Percentiles rank a stretch among this genome's conserved stretches.
phyloP scores from a whole-genome alignment of 2,888 invertebrate genomes.

The Acleris cristana region DNA sequence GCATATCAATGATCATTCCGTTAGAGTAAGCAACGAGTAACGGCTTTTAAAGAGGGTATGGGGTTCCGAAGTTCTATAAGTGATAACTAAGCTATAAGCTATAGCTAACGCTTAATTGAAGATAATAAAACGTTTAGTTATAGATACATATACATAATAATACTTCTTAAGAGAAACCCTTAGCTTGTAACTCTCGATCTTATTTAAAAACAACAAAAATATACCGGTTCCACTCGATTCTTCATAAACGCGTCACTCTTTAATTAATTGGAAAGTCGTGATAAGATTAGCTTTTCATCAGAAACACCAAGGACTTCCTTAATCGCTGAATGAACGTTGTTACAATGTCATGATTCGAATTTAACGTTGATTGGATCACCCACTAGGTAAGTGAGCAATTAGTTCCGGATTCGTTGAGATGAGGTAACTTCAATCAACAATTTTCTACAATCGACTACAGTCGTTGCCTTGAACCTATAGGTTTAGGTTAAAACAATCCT shows the following conservation, averaged over 20 bases:
- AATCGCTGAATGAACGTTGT: slow-evolving; percentile 24
- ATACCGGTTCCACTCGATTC: no score
- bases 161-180: no score
- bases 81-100: no score
- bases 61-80: no score
- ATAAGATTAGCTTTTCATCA: slow-evolving; percentile 11
- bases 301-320: slow-evolving; percentile 26
- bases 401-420: slow-evolving; percentile 30
- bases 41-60: not conserved
- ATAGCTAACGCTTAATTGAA: no score
- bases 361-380: slow-evolving; percentile 24
- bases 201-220: no score
- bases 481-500: no score
- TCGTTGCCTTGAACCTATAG: no score
- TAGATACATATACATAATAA: no score
- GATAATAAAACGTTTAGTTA: no score
- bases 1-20: slow-evolving; percentile 34
- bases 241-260: not conserved
- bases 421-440: not conserved
- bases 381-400: slow-evolving; percentile 12
- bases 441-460: no score
- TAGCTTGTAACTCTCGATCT: no score
- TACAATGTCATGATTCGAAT: slow-evolving; percentile 22
- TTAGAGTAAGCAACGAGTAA: slow-evolving; percentile 21
- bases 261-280: slow-evolving; percentile 30